Evolutionary conservation across 2,888 invertebrate genomes (phyloP).

Genomic region (Volucella inflata): DNA sequence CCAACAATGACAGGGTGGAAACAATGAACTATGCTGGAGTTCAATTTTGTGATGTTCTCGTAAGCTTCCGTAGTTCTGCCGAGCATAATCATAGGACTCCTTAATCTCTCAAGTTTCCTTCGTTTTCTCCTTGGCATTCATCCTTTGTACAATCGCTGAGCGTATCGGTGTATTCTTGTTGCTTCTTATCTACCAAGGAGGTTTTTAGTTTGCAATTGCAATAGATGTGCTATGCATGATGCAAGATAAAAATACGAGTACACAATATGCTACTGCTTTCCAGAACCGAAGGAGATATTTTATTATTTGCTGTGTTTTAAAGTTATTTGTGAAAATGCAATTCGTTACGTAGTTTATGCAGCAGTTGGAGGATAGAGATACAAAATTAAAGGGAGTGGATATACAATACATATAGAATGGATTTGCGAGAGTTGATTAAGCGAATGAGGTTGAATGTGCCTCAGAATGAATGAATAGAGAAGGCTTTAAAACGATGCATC

Average conservation of each 20-base stretch:
- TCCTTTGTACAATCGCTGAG: slow-evolving; percentile 46
- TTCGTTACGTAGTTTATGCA: slow-evolving; percentile 41
- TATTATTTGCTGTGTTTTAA: slow-evolving; percentile 55
- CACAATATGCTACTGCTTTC: slow-evolving; percentile 37
- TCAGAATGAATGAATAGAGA: slow-evolving; percentile 2
- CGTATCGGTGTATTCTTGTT: slow-evolving; percentile 60
- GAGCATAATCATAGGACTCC: slow-evolving; percentile 57
- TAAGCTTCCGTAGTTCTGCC: background rate
- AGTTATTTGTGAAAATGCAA: slow-evolving; percentile 38
- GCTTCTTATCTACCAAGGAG: slow-evolving; percentile 48
- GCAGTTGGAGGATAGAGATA: slow-evolving; percentile 28
- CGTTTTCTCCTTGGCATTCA: slow-evolving; percentile 35
- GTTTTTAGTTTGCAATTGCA: slow-evolving; percentile 15
- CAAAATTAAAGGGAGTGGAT: slow-evolving; percentile 12
- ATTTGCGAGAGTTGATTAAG: slow-evolving; percentile 40
- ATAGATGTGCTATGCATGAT: too few relatives aligned
- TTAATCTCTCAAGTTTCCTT: slow-evolving; percentile 55
- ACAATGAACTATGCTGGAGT: slow-evolving; percentile 65
- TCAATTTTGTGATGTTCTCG: slow-evolving; percentile 56
- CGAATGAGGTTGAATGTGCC: slow-evolving; percentile 43
- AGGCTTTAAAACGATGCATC: slow-evolving; percentile 10
- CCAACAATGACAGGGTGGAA: slow-evolving; percentile 26
- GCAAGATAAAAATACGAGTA: too few relatives aligned
- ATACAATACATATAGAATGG: slow-evolving; percentile 1
- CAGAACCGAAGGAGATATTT: slow-evolving; percentile 39